Evolutionary conservation across 1,140 invertebrate species (phyloP), one percentile per base, ranked within the genome.

Genomic region (Heliconius himera): DNA sequence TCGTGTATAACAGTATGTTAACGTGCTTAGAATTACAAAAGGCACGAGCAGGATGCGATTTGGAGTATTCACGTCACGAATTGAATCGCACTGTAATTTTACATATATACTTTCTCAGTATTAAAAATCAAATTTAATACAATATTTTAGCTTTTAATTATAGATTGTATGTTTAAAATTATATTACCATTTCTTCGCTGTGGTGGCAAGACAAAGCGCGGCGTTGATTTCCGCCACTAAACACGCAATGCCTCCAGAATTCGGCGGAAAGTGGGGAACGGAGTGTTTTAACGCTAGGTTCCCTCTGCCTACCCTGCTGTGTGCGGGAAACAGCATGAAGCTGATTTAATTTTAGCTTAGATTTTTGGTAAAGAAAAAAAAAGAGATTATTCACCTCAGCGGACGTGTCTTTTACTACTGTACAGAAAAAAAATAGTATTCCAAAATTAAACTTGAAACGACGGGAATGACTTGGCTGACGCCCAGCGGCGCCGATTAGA

Each of bases 341-440:
- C 13, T 46, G 3, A 46, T 46, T 46, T 16, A 46, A 46, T 46
- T 60, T 29, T 29, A 66, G 22, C 11, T 66, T 26, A 66, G 11
- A 66, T 16, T 66, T 29, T 66, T 26, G 11, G 11, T 66, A 70
- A 54, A 54, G 70, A 77, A 72, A 79, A 82, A 80, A 83, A 88
- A 88, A 93, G 92, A 93, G 92, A 92, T 90, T 93, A 87, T 93
- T 93, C 91, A 93, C 92, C 91, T 93, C 90, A 84, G 81, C 83
- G 86, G 82, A 85, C 85, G 83, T 87, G 85, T 89, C 87, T 87
- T 90, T 85, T 89, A 89, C 85, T 82, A 71, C 54, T 74, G 79
- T 76, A 73, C 79, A 77, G 83, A 81, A 81, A 93, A 46, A 46
- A 93, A 94, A 91, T 85, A 85, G 86, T 87, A 90, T 90, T 93